These are phyloP conservation scores for Andrena bucephala DNA, from an alignment of 2,888 invertebrate species.

Conservation along the genomic window DNA sequence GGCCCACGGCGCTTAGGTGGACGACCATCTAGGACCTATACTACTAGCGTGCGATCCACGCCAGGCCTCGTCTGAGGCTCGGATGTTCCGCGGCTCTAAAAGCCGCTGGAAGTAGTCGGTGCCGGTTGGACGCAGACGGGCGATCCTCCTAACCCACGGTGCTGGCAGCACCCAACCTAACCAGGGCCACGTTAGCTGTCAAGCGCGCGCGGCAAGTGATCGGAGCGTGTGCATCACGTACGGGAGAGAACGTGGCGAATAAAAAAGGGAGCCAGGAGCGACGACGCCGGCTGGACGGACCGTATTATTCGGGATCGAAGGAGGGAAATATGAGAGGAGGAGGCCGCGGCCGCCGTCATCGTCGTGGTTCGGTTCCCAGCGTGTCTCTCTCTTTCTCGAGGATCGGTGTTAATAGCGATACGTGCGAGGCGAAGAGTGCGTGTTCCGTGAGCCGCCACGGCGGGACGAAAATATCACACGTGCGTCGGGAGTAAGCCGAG, in stretches of 20 bases:
- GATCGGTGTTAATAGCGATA: conserved; percentile 51
- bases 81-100: not conserved
- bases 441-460: conserved; percentile 71
- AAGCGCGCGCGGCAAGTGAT: conserved; percentile 51
- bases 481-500: conserved; percentile 72
- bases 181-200: conserved; percentile 35
- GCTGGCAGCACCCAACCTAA: conserved; percentile 39
- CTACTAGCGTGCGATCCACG: not conserved
- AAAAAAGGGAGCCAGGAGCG: not conserved
- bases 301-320: conserved; percentile 12
- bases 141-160: conserved; percentile 27
- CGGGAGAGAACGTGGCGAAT: not conserved
- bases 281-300: conserved; percentile 15
- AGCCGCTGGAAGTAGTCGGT: too few relatives aligned
- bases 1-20: not conserved
- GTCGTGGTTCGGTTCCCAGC: conserved; percentile 14
- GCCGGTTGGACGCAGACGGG: not conserved
- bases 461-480: conserved; percentile 80
- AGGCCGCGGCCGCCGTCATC: not conserved
- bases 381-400: conserved; percentile 13
- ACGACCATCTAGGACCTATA: not conserved
- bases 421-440: conserved; percentile 66
- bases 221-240: conserved; percentile 3
- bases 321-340: not conserved
- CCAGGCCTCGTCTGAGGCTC: not conserved